Evolutionary conservation across 2,888 invertebrate species (phyloP).

Genomic region (Trimorus sp.): DNA sequence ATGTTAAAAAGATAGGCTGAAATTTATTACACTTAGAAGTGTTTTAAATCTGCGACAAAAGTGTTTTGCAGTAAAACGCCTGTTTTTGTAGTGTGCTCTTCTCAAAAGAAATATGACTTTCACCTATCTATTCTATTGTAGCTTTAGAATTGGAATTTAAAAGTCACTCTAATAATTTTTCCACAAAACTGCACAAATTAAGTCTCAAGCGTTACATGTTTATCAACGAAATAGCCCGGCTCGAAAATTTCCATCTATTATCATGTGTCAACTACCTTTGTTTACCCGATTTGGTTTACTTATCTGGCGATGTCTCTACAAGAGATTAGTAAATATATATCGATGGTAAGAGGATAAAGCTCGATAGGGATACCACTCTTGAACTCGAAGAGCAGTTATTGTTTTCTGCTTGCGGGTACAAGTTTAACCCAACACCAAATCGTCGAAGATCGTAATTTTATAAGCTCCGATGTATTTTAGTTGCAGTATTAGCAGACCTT

Average conservation of each 20-base stretch:
- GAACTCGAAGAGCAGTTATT: slow-evolving; percentile 41
- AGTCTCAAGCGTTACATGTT: too few relatives aligned
- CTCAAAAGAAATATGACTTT: too few relatives aligned
- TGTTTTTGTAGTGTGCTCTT: too few relatives aligned
- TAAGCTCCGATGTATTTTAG: slow-evolving; percentile 16
- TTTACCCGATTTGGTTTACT: slow-evolving; percentile 43
- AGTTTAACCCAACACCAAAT: slow-evolving; percentile 26
- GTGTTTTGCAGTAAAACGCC: too few relatives aligned
- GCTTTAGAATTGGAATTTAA: too few relatives aligned
- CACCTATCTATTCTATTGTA: too few relatives aligned
- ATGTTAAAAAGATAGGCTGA: too few relatives aligned
- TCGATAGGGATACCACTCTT: slow-evolving; percentile 41
- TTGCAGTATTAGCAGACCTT: slow-evolving; percentile 12
- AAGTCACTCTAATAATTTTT: too few relatives aligned
- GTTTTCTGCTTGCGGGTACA: slow-evolving; percentile 34
- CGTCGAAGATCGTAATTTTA: slow-evolving; percentile 28
- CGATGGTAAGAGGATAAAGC: slow-evolving; percentile 46
- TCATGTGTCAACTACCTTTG: slow-evolving; percentile 30
- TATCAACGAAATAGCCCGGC: too few relatives aligned
- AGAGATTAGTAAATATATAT: slow-evolving; percentile 52
- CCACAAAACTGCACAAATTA: too few relatives aligned
- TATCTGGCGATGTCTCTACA: slow-evolving; percentile 32
- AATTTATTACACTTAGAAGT: too few relatives aligned
- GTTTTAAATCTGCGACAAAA: too few relatives aligned
- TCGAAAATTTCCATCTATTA: slow-evolving; percentile 18